Conservation (phyloP, 2,113 vertebrate species). For the Amblyopsis rosae region DNA sequence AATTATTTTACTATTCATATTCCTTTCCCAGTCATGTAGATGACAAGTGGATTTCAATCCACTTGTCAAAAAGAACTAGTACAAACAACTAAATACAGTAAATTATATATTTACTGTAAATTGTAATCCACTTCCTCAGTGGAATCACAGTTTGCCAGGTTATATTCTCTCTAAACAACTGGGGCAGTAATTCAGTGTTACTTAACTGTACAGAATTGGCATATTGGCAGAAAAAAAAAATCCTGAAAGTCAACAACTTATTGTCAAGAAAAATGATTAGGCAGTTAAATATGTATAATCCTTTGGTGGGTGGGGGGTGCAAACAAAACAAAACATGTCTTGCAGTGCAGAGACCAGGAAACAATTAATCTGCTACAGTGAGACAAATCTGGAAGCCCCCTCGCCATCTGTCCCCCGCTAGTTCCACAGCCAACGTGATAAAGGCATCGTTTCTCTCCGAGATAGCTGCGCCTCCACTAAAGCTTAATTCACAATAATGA, state of each 20-base stretch:
- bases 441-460: conserved; percentile 49
- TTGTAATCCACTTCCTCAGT: not conserved
- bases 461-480: conserved; percentile 34
- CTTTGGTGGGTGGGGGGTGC: conserved; percentile 17
- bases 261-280: conserved; percentile 34
- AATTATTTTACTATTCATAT: too few species aligned
- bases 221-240: not conserved
- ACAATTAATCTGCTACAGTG: conserved; percentile 55
- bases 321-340: conserved; percentile 44
- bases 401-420: conserved; percentile 64
- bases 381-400: conserved; percentile 56
- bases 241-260: conserved; percentile 13
- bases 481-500: conserved; percentile 48
- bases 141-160: not conserved
- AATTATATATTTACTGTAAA: not conserved
- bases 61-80: too few species aligned
- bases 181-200: conserved; percentile 5
- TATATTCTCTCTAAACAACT: conserved; percentile 10
- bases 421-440: conserved; percentile 59
- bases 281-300: conserved; percentile 47
- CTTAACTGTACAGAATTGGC: conserved; percentile 19
- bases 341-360: conserved; percentile 42
- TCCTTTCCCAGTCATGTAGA: too few species aligned
- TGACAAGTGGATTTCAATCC: too few species aligned
- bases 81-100: not conserved